Base-by-base conservation (phyloP, 2,888 invertebrate species). In the Acleris literana region DNA sequence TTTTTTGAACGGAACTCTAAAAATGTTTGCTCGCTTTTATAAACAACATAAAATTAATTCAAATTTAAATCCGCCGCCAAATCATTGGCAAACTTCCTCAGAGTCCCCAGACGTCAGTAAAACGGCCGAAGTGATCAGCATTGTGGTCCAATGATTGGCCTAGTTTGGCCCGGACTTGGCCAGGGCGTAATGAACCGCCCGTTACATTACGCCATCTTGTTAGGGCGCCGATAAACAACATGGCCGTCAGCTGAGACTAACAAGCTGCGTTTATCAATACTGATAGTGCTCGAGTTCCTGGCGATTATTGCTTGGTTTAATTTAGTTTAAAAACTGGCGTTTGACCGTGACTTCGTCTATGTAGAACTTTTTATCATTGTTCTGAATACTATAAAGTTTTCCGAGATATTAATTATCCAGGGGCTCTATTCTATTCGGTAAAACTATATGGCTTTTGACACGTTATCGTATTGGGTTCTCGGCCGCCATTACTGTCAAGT, bases 181-280 rank as follows among this genome's bases (percentile, higher is more conserved):
- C 11, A 18, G 29, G 49, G 22, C 39, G 22, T 66, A 66, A 62
- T 62, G 25, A 66, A 48, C 46, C 17, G 55, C 16, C 25, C 56
- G 55, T 60, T 65, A 65, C 18, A 33, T 61, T 60, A 61, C 62
- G 46, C 52, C 52, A 62, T 62, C 66, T 66, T 66, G 66, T 66
- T 66, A 66, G 52, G 17, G 44, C 54, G n/a, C 22, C 46, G 65
- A 66, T 66, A 62, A 46, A 62, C 61, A 61, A 66, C 29, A 66
- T 66, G 51, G 55, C 56, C 33, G 65, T 9, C 56, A 56, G 56
- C 66, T 25, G 44, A 33, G 49, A 20, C 61, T 66, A 66, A 66
- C 66, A 66, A 66, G 66, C 39, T 52, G 52, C 62, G 62, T 62
- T 66, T 66, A 66, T 66, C 66, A 62, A 66, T 57, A 62, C 61